Evolutionary conservation across 1,140 invertebrate species (phyloP), one percentile per base, ranked within the genome.

Genomic region (Dysdera silvatica): DNA sequence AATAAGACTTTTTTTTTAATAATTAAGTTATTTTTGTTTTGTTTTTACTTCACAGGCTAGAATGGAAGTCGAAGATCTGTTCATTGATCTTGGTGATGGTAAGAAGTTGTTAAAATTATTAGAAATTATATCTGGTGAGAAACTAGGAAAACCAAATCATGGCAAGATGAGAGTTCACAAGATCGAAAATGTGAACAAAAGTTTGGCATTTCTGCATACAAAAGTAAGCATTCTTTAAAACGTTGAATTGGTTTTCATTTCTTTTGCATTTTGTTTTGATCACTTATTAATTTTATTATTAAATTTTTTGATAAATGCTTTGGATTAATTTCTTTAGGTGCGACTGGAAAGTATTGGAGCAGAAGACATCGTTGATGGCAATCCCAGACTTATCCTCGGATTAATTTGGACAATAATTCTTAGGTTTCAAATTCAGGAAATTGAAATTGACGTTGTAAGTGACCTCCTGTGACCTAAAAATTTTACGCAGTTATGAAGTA

Each of bases 111-210:
- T 99, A 61, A 97, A 97, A 79, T 83, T 99, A 54, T 81, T 99
- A 74, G 96, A 99, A 82, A 98, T 98, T 70, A 98, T 99, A 76
- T 97, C 93, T 57, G 95, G 95, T 14, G 95, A 99, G 79, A 91
- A 95, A 73, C 81, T 99, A 67, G 94, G 91, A 35, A 88, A 95
- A 70, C 95, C 95, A 59, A 99, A 98, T 81, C 90, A 87, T 75
- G 96, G 95, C 23, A 84, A 88, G 64, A 95, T 99, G 89, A 81
- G 95, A 70, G 95, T 99, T 26, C 96, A 99, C 79, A 98, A 98
- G 82, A 92, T 99, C 40, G 96, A 99, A 80, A 99, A 99, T 79
- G 90, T 99, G 68, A 99, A 98, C 80, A 97, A 95, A 79, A 94
- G 91, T 73, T 80, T 99, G 68, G 91, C 91, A 67, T 99, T 99